These are phyloP conservation scores for Drosophila ohnishii DNA, from an alignment of 1,140 invertebrate species.

Conservation along the genomic window DNA sequence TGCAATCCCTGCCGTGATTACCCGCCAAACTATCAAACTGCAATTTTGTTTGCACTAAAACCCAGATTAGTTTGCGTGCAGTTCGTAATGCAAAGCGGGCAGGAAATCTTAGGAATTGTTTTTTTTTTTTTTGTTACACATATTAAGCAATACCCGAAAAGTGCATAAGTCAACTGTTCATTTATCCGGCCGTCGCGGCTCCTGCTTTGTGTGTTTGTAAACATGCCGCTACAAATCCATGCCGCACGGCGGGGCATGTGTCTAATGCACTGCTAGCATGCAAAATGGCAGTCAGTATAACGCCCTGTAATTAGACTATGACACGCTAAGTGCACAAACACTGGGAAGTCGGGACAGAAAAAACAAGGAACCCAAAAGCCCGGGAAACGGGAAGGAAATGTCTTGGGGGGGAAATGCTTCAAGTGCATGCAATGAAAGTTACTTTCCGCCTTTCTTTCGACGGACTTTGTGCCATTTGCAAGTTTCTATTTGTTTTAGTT, in stretches of 20 bases:
- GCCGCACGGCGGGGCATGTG: slow-evolving; percentile 47
- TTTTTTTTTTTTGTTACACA: slow-evolving; percentile 13
- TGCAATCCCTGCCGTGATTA: slow-evolving; percentile 28
- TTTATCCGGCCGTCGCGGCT: slow-evolving; percentile 25
- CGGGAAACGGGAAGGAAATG: slow-evolving; percentile 4
- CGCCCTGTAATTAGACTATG: slow-evolving; percentile 73
- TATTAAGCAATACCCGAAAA: slow-evolving; percentile 26
- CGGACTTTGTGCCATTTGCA: slow-evolving; percentile 33
- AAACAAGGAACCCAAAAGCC: background rate
- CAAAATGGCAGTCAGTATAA: slow-evolving; percentile 74
- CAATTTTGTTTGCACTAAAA: slow-evolving; percentile 49
- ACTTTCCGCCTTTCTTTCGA: slow-evolving; percentile 17
- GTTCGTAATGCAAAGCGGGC: slow-evolving; percentile 10
- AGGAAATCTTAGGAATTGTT: slow-evolving; percentile 12
- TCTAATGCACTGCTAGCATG: slow-evolving; percentile 70
- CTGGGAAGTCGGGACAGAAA: background rate
- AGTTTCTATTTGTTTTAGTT: slow-evolving; percentile 51
- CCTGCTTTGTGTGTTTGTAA: slow-evolving; percentile 36
- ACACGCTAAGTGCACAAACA: slow-evolving; percentile 67
- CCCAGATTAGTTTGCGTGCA: slow-evolving; percentile 35
- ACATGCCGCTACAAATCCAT: slow-evolving; percentile 63
- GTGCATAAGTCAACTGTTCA: slow-evolving; percentile 53
- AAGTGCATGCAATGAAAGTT: slow-evolving; percentile 56
- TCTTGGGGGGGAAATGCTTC: slow-evolving; percentile 39
- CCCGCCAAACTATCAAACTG: slow-evolving; percentile 36